Evolutionary conservation across 2,113 vertebrate species (phyloP), one percentile per base, ranked within the genome.

Genomic region (Athene cunicularia): DNA sequence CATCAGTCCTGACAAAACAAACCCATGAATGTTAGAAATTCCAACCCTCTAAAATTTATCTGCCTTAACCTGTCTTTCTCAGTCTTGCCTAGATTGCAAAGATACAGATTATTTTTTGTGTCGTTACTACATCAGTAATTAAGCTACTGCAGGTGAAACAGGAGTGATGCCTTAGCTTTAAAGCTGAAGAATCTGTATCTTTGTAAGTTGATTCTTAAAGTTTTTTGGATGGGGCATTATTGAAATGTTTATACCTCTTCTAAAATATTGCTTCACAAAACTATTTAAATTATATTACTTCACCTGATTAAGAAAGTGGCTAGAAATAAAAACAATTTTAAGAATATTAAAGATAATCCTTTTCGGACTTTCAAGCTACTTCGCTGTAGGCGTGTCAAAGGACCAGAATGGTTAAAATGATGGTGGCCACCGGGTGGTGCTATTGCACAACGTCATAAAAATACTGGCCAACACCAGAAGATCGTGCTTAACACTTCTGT

Each of bases 391-490:
- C 0, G 43, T 2, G 87, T 2, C 24, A 3, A 11, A 76, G 47
- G 11, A 33, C 1, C 21, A 7, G 37, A 9, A 7, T 8, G 9
- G 88, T 70, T 39, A 67, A 43, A 18, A 33, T 8, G 0, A 1
- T 3, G 22, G 13, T 2, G 6, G 24, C 88, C 97, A 92, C 62
- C 60, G 80, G 95, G 71, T 93, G 97, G 95, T 72, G 92, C 67
- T 49, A 12, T 95, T 95, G 89, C 49, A 79, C 74, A 95, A 58
- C 53, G 20, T 11, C 72, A 73, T 6, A 8, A 30, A 30, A 1
- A 4, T 2, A 12, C 33, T 0, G 24, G 23, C 23, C 20, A 14
- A 5, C 0, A 13, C 9, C 17, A 0, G 11, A 14, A 7, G 26
- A 4, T 3, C 1, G 11, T 22, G 45, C n/a, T 33, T 32, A 13